A percentile compares a stretch with the other conserved stretches of the same genome.
Conservation (phyloP, 2,113 vertebrate genomes). For the Stigmatopora nigra region DNA sequence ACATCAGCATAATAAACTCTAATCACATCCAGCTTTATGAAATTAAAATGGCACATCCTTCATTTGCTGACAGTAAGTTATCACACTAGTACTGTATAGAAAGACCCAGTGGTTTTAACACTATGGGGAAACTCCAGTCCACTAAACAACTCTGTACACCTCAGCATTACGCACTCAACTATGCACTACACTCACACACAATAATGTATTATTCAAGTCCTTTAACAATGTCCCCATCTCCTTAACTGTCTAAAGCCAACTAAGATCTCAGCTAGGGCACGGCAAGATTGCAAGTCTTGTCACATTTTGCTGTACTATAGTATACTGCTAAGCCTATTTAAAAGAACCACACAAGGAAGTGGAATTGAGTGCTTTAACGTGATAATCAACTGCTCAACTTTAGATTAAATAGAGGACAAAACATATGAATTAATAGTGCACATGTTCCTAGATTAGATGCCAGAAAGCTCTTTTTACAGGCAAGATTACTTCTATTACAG, state of each 20-base stretch:
- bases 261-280: slow-evolving; percentile 40
- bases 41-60: not conserved
- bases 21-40: not conserved
- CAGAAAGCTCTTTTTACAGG: too few relatives aligned
- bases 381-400: slow-evolving; percentile 2
- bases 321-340: slow-evolving; percentile 39
- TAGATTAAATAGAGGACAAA: not conserved
- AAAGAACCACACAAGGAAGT: slow-evolving; percentile 38
- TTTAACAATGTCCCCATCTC: slow-evolving; percentile 42
- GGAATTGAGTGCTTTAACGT: slow-evolving; percentile 10
- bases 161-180: slow-evolving; percentile 10
- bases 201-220: slow-evolving; percentile 58
- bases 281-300: slow-evolving; percentile 29
- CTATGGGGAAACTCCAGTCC: slow-evolving; percentile 26
- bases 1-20: not conserved
- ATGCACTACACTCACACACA: slow-evolving; percentile 32
- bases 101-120: slow-evolving; percentile 21
- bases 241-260: slow-evolving; percentile 42
- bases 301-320: slow-evolving; percentile 18
- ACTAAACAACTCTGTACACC: slow-evolving; percentile 18
- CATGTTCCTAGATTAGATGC: not conserved
- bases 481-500: not conserved
- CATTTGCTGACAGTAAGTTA: not conserved
- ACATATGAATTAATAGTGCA: not conserved
- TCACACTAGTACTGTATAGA: slow-evolving; percentile 1